A percentile compares a stretch with the other conserved stretches of the same genome.
Conservation (phyloP, 2,888 invertebrate genomes). For the Xylota sylvarum region DNA sequence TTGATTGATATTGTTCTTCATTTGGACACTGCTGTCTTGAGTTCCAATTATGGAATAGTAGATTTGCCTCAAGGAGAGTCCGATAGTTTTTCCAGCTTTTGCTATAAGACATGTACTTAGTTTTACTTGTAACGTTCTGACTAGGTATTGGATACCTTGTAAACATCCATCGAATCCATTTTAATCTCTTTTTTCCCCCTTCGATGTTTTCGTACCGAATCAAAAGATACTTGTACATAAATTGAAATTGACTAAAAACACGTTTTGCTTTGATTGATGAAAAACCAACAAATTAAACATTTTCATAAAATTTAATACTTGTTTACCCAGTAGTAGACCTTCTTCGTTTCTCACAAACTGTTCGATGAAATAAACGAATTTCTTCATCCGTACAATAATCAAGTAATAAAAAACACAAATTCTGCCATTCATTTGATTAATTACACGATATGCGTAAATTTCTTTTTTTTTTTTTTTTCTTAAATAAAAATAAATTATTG, state of each 20-base stretch:
- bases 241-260: background rate
- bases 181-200: too few species aligned
- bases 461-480: background rate
- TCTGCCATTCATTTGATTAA: slow-evolving; percentile 17
- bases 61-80: too few species aligned
- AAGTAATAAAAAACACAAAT: slow-evolving; percentile 8
- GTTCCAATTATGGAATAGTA: too few species aligned
- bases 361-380: background rate
- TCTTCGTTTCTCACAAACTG: background rate
- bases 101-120: too few species aligned
- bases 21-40: too few species aligned
- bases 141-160: too few species aligned
- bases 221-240: background rate
- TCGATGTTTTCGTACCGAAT: too few species aligned
- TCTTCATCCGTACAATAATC: slow-evolving; percentile 3
- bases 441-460: background rate
- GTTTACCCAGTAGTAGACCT: background rate
- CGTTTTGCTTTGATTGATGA: background rate
- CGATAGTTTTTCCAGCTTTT: too few species aligned
- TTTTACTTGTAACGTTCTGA: too few species aligned
- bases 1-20: too few species aligned
- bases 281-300: background rate
- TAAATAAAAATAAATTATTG: slow-evolving; percentile 10
- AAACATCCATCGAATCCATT: too few species aligned
- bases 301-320: background rate